Conservation (phyloP, 2,888 invertebrate genomes). For the Heliconius ismenius region DNA sequence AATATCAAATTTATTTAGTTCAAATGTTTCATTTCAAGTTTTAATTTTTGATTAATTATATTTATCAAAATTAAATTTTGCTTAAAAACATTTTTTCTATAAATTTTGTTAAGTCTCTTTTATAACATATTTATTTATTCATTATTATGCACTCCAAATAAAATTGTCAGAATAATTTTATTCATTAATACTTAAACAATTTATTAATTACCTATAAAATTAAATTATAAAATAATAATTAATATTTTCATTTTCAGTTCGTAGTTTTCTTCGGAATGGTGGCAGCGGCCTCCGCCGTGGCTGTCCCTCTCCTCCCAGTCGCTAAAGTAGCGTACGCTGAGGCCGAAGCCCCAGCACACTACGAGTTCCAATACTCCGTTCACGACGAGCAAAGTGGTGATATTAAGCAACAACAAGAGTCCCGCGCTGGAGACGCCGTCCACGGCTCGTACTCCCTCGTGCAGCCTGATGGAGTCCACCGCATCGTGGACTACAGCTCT, state of each 20-base stretch:
- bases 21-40: too few species aligned
- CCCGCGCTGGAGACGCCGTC: constrained; percentile 69
- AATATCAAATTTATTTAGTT: not conserved
- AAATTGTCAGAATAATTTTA: not conserved
- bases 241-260: constrained; percentile 33
- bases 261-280: constrained; percentile 68
- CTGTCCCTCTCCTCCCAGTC: constrained; percentile 53
- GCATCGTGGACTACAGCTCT: constrained; percentile 74
- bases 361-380: constrained; percentile 74
- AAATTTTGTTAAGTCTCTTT: not conserved
- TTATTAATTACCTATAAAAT: not conserved
- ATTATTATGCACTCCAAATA: not conserved
- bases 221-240: not conserved
- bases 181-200: not conserved
- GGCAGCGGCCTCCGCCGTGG: constrained; percentile 50
- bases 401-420: constrained; percentile 74
- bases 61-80: too few species aligned
- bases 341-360: constrained; percentile 67
- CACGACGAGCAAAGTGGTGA: constrained; percentile 73
- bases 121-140: not conserved
- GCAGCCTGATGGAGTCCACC: constrained; percentile 73
- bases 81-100: too few species aligned
- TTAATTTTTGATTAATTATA: too few species aligned
- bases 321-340: constrained; percentile 64
- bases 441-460: constrained; percentile 77